Evolutionary conservation across 2,797 vertebrate species (phyloP).

Genomic region (Artibeus jamaicensis): DNA sequence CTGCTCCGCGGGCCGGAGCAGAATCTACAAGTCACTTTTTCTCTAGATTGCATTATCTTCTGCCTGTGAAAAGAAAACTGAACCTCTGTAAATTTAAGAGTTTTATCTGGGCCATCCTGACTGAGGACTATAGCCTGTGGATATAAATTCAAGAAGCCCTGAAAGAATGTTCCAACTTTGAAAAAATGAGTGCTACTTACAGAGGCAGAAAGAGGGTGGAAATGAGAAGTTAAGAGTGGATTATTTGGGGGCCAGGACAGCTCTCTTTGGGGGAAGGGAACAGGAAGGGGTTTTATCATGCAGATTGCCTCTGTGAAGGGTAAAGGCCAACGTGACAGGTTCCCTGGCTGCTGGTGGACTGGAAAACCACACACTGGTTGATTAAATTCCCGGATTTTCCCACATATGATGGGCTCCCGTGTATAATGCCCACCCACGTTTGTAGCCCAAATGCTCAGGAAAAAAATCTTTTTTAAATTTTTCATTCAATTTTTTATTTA

Average conservation of each 20-base stretch:
- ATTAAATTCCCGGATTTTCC: background rate
- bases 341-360: background rate
- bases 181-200: background rate
- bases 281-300: background rate
- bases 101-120: background rate
- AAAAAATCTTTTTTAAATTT: too few species aligned
- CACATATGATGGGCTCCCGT: too few species aligned
- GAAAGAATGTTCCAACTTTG: background rate
- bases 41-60: constrained; percentile 1
- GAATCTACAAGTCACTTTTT: constrained; percentile 37
- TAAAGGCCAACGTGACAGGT: background rate
- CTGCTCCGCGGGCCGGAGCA: too few species aligned
- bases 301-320: background rate
- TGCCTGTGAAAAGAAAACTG: background rate
- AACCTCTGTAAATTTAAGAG: background rate
- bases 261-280: background rate
- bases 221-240: background rate
- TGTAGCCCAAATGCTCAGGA: too few species aligned
- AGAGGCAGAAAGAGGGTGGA: background rate
- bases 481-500: too few species aligned
- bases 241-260: background rate
- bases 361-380: background rate
- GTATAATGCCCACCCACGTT: too few species aligned
- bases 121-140: background rate
- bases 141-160: background rate